Base-by-base conservation (phyloP, 2,797 vertebrate genomes). In the Enteromius thamalakanensis region DNA sequence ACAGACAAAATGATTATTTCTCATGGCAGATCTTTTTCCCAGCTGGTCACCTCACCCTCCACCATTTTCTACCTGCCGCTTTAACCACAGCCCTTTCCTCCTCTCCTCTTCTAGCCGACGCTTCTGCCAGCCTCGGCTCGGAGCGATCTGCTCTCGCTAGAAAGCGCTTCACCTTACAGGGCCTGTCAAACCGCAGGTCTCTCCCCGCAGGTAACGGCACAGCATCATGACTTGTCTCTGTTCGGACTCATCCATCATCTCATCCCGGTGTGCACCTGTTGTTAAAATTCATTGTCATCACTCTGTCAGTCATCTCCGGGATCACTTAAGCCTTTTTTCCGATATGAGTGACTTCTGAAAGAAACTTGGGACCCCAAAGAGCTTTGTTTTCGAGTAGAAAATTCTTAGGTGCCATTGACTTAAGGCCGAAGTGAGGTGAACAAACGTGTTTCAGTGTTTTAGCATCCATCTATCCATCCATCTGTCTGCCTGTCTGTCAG, bases 101-200 rank as follows among this genome's bases (percentile, higher is more conserved):
- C 88, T 89, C 81, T 80, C 90, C 86, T 88, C 77, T 92, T 93
- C 86, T 94, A 98, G 97, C 90, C 87, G 96, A 97, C 81, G 92
- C 94, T 91, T 94, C 95, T 87, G 90, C 93, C 93, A 93, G 91
- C 91, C 91, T 95, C 94, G 95, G 93, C 91, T 94, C 94, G 90
- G 95, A 96, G 91, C 93, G 92, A 86, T 94, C 95, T 88, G 94
- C 95, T 93, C 95, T 96, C 84, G 95, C 96, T 96, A 95, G 95
- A 95, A 97, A 96, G 93, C 95, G 96, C 91, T 98, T 98, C 96
- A 97, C 96, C 91, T 95, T 98, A 90, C 96, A 98, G 93, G 96
- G 96, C 87, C 96, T 98, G 92, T 97, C 97, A 91, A 97, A 98
- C 92, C 95, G 97, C 94, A 96, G 97, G 94, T 95, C 96, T 91